Evolutionary conservation across 2,797 vertebrate genomes (phyloP).

Genomic region (Podarcis lilfordi): DNA sequence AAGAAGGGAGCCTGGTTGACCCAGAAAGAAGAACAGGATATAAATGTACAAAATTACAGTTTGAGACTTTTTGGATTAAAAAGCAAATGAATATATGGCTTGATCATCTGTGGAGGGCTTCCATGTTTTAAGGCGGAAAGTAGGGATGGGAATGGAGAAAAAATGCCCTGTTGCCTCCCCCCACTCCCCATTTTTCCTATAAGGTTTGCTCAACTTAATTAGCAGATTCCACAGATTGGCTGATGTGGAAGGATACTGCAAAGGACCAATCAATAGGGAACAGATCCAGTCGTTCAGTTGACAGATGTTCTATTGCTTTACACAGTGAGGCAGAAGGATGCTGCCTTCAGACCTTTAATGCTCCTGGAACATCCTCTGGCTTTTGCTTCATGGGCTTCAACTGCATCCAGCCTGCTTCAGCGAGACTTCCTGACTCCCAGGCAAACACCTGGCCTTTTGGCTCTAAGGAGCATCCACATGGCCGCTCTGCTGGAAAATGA

Average conservation of each 20-base stretch:
- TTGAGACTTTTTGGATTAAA: constrained; percentile 27
- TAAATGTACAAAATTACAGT: not conserved
- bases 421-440: not conserved
- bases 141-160: not conserved
- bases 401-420: not conserved
- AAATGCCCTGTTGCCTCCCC: not conserved
- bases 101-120: constrained; percentile 5
- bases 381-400: not conserved
- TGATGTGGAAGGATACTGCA: no score
- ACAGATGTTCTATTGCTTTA: not conserved
- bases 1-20: not conserved
- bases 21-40: not conserved
- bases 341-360: not conserved
- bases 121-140: not conserved
- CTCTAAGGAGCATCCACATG: not conserved
- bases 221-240: not conserved
- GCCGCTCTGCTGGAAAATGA: not conserved
- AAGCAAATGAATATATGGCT: not conserved
- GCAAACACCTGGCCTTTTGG: not conserved
- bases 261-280: no score
- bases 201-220: not conserved
- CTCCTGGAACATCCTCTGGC: not conserved
- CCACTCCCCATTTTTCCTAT: not conserved
- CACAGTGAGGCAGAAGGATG: not conserved
- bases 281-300: not conserved